phyloP scores from a whole-genome alignment of 2,797 vertebrate genomes.

The Salmo trutta region DNA sequence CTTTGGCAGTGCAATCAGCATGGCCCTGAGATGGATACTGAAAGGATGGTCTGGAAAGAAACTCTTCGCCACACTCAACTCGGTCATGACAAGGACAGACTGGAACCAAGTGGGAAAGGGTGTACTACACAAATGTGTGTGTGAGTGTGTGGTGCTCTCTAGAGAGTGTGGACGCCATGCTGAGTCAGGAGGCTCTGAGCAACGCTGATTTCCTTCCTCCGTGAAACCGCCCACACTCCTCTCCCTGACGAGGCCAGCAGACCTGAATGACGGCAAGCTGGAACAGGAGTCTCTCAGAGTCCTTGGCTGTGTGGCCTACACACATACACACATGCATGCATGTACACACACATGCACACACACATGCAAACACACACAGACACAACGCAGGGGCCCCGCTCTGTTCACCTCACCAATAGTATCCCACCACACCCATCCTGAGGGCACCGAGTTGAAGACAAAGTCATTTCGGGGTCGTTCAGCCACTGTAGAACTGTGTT shows the following conservation, averaged over 20 bases:
- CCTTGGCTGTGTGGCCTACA: conserved; percentile 6
- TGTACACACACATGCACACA: conserved; percentile 21
- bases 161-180: conserved; percentile 12
- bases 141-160: conserved; percentile 14
- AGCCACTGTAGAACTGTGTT: conserved; percentile 39
- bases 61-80: neutral
- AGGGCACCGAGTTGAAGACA: conserved; percentile 53
- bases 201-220: conserved; percentile 67
- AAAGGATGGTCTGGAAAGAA: conserved; percentile 6
- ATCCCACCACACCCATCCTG: conserved; percentile 57
- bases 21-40: neutral
- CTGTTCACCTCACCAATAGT: conserved; percentile 56
- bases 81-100: neutral
- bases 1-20: neutral
- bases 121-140: conserved; percentile 8
- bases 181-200: conserved; percentile 45
- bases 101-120: neutral
- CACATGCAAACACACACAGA: conserved; percentile 39
- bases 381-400: conserved; percentile 53
- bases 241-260: conserved; percentile 75
- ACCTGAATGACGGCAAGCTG: conserved; percentile 27
- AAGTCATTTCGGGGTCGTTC: neutral
- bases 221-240: conserved; percentile 58
- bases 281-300: conserved; percentile 26
- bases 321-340: neutral